These are phyloP conservation scores for Oreochromis mossambicus DNA, from an alignment of 2,797 vertebrate species.

Conservation along the genomic window DNA sequence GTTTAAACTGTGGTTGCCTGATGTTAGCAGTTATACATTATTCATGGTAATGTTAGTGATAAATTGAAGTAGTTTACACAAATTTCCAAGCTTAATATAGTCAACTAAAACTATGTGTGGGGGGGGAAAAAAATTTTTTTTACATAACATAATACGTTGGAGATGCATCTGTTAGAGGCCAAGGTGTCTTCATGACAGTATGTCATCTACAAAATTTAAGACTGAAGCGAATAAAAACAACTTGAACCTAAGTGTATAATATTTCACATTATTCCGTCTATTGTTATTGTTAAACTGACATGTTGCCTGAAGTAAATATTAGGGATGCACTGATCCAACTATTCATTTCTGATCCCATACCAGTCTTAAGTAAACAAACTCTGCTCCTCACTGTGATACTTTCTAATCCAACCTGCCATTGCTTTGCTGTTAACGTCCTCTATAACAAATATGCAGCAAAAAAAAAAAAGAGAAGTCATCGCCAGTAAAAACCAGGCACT, in stretches of 20 bases:
- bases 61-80: not conserved
- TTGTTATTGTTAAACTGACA: not conserved
- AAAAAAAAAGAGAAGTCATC: not conserved
- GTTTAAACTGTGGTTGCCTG: not conserved
- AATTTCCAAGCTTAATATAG: not conserved
- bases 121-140: not conserved
- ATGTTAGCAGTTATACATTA: not conserved
- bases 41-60: not conserved
- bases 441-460: not conserved
- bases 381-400: not conserved
- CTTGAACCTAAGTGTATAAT: not conserved
- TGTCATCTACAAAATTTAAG: not conserved
- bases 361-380: not conserved
- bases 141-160: too few species aligned
- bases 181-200: not conserved
- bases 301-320: not conserved
- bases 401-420: not conserved
- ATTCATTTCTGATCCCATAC: not conserved
- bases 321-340: not conserved
- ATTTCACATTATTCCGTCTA: accelerated
- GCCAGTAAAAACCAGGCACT: not conserved
- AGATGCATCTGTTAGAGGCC: not conserved
- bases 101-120: not conserved
- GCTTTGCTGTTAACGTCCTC: not conserved
- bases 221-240: not conserved